A percentile compares a stretch with the other conserved stretches of the same genome.
Conservation (phyloP, 2,113 vertebrate genomes). For the Rhea americana region DNA sequence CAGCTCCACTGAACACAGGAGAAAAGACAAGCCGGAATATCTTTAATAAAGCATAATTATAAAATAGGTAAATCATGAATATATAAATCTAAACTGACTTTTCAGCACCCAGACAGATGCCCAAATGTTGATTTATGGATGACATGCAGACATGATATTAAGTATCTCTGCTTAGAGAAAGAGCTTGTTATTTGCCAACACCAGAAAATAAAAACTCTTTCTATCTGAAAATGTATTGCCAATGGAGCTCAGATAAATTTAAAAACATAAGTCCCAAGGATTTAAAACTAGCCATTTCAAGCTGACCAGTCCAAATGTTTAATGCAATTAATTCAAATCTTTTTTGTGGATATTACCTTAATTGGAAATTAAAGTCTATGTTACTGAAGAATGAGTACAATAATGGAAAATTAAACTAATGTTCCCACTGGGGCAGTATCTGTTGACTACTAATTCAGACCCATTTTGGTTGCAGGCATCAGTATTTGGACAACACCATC, state of each 20-base stretch:
- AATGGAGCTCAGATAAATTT: background rate
- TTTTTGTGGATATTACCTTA: background rate
- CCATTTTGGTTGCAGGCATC: background rate
- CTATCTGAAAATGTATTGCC: background rate
- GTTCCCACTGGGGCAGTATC: background rate
- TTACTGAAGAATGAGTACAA: constrained; percentile 9
- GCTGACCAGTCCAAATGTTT: background rate
- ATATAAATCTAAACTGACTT: background rate
- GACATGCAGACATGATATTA: background rate
- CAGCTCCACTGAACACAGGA: background rate
- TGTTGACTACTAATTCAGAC: constrained; percentile 15
- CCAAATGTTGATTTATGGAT: background rate
- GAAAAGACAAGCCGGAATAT: background rate
- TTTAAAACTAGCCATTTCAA: background rate
- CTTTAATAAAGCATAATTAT: background rate
- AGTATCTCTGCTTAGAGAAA: background rate
- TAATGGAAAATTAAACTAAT: constrained; percentile 26
- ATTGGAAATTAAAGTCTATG: constrained; percentile 5
- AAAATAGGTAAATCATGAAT: background rate
- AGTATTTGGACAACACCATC: constrained; percentile 9
- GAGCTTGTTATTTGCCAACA: background rate
- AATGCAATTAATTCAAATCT: background rate
- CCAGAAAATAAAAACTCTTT: background rate
- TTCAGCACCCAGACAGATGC: background rate
- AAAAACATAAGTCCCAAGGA: background rate